Conservation (phyloP, 2,888 invertebrate species). For the Parnassius mnemosyne region DNA sequence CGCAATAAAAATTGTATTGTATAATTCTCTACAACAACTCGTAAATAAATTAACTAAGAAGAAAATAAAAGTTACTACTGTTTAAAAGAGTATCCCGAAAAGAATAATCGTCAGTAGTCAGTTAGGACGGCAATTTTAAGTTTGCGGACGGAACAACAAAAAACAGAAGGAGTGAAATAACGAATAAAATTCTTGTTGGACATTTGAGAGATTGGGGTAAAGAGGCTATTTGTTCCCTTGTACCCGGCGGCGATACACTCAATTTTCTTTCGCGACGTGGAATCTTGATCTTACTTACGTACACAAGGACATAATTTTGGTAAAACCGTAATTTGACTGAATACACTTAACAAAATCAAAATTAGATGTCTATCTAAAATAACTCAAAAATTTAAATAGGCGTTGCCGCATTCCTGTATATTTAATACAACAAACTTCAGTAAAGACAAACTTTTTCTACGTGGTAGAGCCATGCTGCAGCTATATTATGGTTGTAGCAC, state of each 20-base stretch:
- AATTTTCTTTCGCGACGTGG: conserved; percentile 20
- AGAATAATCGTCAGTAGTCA: conserved; percentile 24
- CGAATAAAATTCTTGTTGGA: conserved; percentile 26
- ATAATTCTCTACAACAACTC: background rate
- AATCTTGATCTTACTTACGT: conserved; percentile 15
- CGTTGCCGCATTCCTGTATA: background rate
- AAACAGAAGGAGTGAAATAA: conserved; percentile 26
- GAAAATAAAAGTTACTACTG: conserved; percentile 13
- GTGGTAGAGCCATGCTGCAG: too few relatives aligned
- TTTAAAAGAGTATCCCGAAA: conserved; percentile 11
- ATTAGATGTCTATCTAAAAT: background rate
- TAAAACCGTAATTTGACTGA: conserved; percentile 7
- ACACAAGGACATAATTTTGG: conserved; percentile 14
- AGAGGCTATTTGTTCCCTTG: conserved; percentile 20
- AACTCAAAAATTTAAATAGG: background rate
- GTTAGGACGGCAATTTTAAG: conserved; percentile 24
- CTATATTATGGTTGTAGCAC: too few relatives aligned
- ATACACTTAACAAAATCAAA: background rate
- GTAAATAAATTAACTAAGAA: conserved; percentile 9
- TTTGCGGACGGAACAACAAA: conserved; percentile 10
- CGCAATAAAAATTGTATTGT: too few relatives aligned
- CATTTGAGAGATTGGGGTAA: conserved; percentile 28
- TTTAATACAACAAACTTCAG: background rate
- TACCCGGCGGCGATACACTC: conserved; percentile 23
- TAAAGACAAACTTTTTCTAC: too few relatives aligned